These are phyloP conservation scores for Fragum sueziense DNA, from an alignment of 2,888 invertebrate genomes.

Conservation along the genomic window DNA sequence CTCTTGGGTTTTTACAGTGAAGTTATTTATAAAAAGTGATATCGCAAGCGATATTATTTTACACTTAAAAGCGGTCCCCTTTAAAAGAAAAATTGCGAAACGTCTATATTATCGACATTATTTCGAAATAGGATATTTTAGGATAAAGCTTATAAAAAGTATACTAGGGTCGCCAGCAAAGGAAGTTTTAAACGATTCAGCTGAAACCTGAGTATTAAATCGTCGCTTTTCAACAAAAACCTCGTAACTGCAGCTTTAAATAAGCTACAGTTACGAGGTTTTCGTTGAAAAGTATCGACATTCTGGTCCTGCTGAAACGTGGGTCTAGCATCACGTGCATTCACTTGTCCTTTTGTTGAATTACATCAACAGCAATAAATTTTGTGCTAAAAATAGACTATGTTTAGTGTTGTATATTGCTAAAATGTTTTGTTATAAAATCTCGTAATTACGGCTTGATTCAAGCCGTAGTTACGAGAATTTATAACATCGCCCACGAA, in stretches of 20 bases:
- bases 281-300: not conserved
- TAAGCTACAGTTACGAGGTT: no score
- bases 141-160: not conserved
- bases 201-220: not conserved
- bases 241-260: no score
- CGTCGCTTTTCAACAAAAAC: no score
- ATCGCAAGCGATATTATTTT: not conserved
- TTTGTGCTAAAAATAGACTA: no score
- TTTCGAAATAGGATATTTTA: not conserved
- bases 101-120: not conserved
- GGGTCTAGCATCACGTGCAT: no score
- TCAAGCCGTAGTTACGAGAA: no score
- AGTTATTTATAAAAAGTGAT: not conserved
- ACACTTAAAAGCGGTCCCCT: not conserved
- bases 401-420: no score
- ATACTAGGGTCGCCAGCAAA: not conserved
- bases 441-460: no score
- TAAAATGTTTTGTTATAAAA: no score
- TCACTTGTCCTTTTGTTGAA: no score
- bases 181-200: not conserved
- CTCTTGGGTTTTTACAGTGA: not conserved
- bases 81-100: not conserved
- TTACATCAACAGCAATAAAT: no score
- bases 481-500: no score
- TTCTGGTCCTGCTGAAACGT: not conserved